These are phyloP conservation scores for Automeris io DNA, from an alignment of 2,888 invertebrate genomes.

Conservation along the genomic window DNA sequence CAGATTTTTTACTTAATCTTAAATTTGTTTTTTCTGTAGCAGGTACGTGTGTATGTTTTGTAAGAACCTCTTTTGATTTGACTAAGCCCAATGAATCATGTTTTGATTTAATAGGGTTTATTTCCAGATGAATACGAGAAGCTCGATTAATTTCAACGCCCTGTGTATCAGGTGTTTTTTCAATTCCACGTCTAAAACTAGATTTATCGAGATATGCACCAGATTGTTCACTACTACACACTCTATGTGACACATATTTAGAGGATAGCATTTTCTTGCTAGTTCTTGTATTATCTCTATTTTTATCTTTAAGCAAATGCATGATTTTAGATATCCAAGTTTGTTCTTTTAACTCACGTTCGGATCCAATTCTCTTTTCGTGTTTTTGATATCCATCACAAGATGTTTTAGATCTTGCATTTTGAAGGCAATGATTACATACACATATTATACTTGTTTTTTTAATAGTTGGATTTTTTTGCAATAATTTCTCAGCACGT, in stretches of 20 bases:
- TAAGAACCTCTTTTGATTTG: neutral
- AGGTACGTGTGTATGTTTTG: neutral
- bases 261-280: neutral
- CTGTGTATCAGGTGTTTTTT: neutral
- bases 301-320: conserved; percentile 17
- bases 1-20: neutral
- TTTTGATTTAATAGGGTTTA: neutral
- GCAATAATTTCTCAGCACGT: conserved; percentile 32
- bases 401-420: conserved; percentile 21
- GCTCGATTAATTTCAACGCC: neutral
- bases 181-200: neutral
- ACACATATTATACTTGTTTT: conserved; percentile 35
- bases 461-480: conserved; percentile 26
- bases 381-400: conserved; percentile 40
- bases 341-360: neutral
- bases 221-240: neutral
- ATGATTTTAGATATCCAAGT: conserved; percentile 18
- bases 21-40: neutral
- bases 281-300: neutral
- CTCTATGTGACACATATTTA: no score
- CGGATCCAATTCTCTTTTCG: conserved; percentile 32
- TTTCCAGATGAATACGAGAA: neutral
- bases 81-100: no score
- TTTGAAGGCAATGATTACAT: conserved; percentile 43
- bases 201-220: neutral